Conservation (phyloP, 92 coral and sea anemone species). For the Heteractis magnifica region DNA sequence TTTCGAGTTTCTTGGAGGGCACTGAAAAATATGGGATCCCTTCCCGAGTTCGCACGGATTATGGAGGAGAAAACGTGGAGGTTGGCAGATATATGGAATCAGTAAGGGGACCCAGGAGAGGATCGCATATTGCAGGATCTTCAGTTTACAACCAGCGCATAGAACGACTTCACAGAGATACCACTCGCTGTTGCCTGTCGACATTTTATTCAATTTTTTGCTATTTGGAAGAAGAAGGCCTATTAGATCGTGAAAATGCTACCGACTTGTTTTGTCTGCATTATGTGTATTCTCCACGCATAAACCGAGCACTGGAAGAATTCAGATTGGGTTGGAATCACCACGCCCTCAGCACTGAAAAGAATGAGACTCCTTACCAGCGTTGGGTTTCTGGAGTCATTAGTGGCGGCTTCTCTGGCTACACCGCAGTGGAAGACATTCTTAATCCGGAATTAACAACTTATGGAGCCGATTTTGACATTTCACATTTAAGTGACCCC, state of each 20-base stretch:
- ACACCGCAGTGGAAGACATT: constrained; percentile 33
- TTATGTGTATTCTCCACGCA: constrained; percentile 20
- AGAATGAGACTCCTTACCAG: constrained; percentile 24
- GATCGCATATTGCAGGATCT: constrained; percentile 16
- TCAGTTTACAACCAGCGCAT: constrained; percentile 28
- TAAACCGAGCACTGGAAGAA: constrained; percentile 26
- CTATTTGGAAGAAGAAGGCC: constrained; percentile 18
- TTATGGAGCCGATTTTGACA: constrained; percentile 24
- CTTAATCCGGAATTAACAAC: constrained; percentile 27
- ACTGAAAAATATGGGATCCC: constrained; percentile 11
- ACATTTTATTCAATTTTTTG: background rate
- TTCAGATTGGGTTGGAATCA: constrained; percentile 35
- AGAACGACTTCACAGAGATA: constrained; percentile 24
- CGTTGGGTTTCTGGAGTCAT: constrained; percentile 31
- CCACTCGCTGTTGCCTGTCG: constrained; percentile 27
- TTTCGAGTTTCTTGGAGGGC: constrained; percentile 10
- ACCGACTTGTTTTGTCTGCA: constrained; percentile 30
- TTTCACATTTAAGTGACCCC: background rate
- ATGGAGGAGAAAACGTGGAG: constrained; percentile 25
- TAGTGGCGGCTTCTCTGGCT: background rate
- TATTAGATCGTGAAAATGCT: constrained; percentile 10
- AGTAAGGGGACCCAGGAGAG: constrained; percentile 10
- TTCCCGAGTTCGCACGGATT: constrained; percentile 9
- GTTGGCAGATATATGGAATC: constrained; percentile 24
- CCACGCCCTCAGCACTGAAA: constrained; percentile 28